Conservation (phyloP, 2,113 vertebrate genomes). For the Brachirus orientalis region DNA sequence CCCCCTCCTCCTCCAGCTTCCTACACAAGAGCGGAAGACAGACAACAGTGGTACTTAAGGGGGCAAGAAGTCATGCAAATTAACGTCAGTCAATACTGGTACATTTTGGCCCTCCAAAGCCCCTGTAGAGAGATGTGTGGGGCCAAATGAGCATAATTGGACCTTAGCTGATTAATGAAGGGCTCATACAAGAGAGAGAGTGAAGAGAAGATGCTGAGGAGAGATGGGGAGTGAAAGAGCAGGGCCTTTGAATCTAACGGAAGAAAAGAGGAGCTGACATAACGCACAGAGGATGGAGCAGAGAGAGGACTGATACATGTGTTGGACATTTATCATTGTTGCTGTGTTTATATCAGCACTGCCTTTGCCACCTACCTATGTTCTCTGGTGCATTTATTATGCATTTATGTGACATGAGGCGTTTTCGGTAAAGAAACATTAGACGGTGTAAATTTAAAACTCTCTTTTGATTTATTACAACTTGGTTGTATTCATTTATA, state of each 20-base stretch:
- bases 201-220: constrained; percentile 40
- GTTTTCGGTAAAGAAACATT: no score
- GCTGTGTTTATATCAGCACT: constrained; percentile 25
- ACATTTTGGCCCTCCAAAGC: constrained; percentile 77
- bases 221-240: constrained; percentile 45
- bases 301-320: constrained; percentile 5
- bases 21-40: constrained; percentile 61
- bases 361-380: neutral
- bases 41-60: constrained; percentile 78
- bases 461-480: no score
- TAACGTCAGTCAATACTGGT: constrained; percentile 84
- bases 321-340: constrained; percentile 45
- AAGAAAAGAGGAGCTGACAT: constrained; percentile 45
- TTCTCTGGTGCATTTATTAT: no score
- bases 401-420: no score
- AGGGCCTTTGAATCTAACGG: constrained; percentile 47
- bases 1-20: constrained; percentile 20
- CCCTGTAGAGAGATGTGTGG: constrained; percentile 66
- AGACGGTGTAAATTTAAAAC: no score
- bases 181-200: constrained; percentile 32
- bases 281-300: constrained; percentile 38
- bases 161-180: constrained; percentile 74
- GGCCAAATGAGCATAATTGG: constrained; percentile 80
- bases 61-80: constrained; percentile 85
- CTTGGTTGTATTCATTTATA: no score